phyloP scores from a whole-genome alignment of 2,888 invertebrate genomes.

The Rhingia rostrata region DNA sequence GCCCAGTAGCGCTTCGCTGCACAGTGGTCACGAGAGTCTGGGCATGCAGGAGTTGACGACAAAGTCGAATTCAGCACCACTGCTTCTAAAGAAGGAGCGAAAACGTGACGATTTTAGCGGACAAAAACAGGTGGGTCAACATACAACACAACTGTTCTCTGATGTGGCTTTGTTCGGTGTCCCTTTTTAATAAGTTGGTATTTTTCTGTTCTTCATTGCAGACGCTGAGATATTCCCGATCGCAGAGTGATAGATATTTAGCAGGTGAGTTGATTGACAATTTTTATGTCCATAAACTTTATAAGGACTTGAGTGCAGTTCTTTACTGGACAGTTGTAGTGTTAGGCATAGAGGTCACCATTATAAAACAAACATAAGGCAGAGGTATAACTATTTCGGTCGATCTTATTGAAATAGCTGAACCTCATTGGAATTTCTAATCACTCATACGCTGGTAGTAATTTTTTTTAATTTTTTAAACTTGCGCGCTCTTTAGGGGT shows the following conservation, averaged over 20 bases:
- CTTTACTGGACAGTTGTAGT: neutral
- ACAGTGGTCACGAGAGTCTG: conserved; percentile 81
- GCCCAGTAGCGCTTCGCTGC: conserved; percentile 82
- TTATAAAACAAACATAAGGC: too few relatives aligned
- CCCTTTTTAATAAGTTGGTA: conserved; percentile 30
- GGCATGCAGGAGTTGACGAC: conserved; percentile 82
- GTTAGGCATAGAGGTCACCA: too few relatives aligned
- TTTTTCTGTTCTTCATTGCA: conserved; percentile 74
- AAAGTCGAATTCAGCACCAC: conserved; percentile 82
- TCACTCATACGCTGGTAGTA: too few relatives aligned
- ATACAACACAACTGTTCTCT: neutral
- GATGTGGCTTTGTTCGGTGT: neutral
- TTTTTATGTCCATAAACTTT: neutral
- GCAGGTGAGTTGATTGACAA: conserved; percentile 80
- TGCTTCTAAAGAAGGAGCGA: conserved; percentile 82
- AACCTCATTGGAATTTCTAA: too few relatives aligned
- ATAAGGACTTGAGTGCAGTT: neutral
- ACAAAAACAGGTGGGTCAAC: conserved; percentile 80
- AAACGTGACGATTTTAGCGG: conserved; percentile 81
- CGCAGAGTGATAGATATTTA: conserved; percentile 83
- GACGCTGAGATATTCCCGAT: conserved; percentile 83
- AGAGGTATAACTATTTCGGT: too few relatives aligned
- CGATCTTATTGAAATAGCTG: too few relatives aligned
- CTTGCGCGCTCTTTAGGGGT: too few relatives aligned
- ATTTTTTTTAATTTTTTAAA: too few relatives aligned